phyloP scores from a whole-genome alignment of 2,888 invertebrate species.

The Epinotia ramella region DNA sequence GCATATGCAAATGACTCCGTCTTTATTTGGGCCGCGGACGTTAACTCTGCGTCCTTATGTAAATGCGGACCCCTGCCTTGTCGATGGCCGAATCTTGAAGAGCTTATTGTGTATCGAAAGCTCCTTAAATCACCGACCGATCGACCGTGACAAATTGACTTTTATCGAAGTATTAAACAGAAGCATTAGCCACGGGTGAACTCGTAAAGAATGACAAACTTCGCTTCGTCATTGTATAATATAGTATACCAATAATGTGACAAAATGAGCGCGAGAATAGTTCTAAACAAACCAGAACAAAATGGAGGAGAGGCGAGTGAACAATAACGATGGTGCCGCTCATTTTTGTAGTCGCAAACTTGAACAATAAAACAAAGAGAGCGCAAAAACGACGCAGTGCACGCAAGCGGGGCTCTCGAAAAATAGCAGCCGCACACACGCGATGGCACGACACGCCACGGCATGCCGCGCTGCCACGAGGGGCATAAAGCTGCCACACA shows the following conservation, averaged over 20 bases:
- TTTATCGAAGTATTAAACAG: slow-evolving; percentile 54
- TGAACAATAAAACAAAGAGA: slow-evolving; percentile 79
- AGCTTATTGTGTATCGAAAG: slow-evolving; percentile 58
- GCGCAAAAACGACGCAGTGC: slow-evolving; percentile 73
- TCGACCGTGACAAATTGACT: slow-evolving; percentile 55
- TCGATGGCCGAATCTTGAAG: slow-evolving; percentile 62
- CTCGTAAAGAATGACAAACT: slow-evolving; percentile 49
- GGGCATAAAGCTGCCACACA: slow-evolving; percentile 59
- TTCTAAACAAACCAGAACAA: slow-evolving; percentile 57
- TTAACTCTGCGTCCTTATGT: slow-evolving; percentile 74
- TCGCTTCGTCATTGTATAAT: slow-evolving; percentile 59
- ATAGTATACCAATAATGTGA: slow-evolving; percentile 65
- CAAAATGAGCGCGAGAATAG: slow-evolving; percentile 60
- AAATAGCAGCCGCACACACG: slow-evolving; percentile 71
- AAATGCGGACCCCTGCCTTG: slow-evolving; percentile 66
- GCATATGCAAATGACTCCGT: slow-evolving; percentile 82
- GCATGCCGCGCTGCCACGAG: slow-evolving; percentile 46
- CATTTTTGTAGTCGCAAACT: slow-evolving; percentile 73
- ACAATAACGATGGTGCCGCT: slow-evolving; percentile 74
- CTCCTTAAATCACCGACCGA: slow-evolving; percentile 58
- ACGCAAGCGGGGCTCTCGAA: slow-evolving; percentile 76
- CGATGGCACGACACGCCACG: slow-evolving; percentile 60
- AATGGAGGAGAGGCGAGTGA: slow-evolving; percentile 65
- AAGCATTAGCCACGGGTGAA: slow-evolving; percentile 61
- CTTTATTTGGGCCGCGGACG: slow-evolving; percentile 80